phyloP scores from a whole-genome alignment of 2,113 vertebrate species.

The Myotis yumanensis region DNA sequence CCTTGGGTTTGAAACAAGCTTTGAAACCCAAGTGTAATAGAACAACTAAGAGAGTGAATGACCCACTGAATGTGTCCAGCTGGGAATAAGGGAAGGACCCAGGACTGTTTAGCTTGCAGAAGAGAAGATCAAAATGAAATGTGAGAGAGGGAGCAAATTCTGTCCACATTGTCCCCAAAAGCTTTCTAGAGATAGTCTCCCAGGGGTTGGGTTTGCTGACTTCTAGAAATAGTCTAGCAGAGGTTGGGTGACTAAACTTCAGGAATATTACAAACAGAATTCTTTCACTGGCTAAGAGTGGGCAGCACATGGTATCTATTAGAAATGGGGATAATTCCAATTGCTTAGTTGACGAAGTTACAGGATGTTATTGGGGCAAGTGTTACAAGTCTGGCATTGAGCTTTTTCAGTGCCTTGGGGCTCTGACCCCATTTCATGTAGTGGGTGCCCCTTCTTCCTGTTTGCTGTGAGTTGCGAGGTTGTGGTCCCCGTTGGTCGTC shows the following conservation, averaged over 20 bases:
- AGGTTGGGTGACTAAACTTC: background rate
- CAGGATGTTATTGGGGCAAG: background rate
- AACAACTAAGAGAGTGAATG: background rate
- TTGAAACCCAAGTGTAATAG: background rate
- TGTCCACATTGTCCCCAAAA: background rate
- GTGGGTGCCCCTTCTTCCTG: background rate
- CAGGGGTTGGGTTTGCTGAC: background rate
- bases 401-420: background rate
- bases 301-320: background rate
- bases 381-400: background rate
- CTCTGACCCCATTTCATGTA: background rate
- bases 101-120: background rate
- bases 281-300: background rate
- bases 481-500: background rate
- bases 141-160: background rate
- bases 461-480: slow-evolving; percentile 4
- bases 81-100: background rate
- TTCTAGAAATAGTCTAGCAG: slow-evolving; percentile 17
- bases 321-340: background rate
- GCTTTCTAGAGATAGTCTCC: slow-evolving; percentile 3
- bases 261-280: slow-evolving; percentile 30
- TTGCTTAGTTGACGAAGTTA: background rate
- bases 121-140: slow-evolving; percentile 4
- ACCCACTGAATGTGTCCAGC: background rate
- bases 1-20: background rate